Evolutionary conservation across 1,140 invertebrate species (phyloP), one percentile per base, ranked within the genome.

Genomic region (Sesamia nonagrioides): DNA sequence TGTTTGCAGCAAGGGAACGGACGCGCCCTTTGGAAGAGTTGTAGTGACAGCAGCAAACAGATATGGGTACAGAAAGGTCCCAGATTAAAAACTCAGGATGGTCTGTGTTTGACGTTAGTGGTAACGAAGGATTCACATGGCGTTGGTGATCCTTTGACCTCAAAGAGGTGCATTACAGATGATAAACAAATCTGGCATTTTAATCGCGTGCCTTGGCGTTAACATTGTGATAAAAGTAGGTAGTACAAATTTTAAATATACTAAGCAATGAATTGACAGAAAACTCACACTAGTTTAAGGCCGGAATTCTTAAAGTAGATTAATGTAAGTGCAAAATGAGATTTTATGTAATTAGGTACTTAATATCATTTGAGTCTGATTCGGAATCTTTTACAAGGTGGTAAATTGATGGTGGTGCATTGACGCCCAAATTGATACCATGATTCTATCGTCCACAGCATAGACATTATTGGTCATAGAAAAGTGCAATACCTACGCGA

Each of bases 201-300:
- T 77, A 92, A 94, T 86, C 86, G 93, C 68, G 92, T 95, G 89
- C 93, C 92, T 88, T 95, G 93, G 93, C 86, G 88, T 52, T 94
- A 90, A 71, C 33, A 9, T 52, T 83, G 83, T 91, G 85, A 89
- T 86, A 87, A 74, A 79, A 56, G 45, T 68, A 79, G 76, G 35
- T 78, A 73, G 77, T 83, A 83, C 63, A 81, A 80, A 84, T 78
- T 81, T 45, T 17, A 35, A 42, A 50, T 35, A 61, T 7, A 50
- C 42, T 60, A 45, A 54, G 48, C 42, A 48, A 50, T 68, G 33
- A 33, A n/a, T 68, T 50, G 15, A 68, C 42, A 68, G 8, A 48
- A 48, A 63, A 17, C 6, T 42, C 6, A 40, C n/a, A n/a, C 11
- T 21, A 68, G 17, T 27, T 15, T 68, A 48, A 11, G 63, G 17